Evolutionary conservation across 2,113 vertebrate genomes (phyloP).

Genomic region (Anseranas semipalmata): DNA sequence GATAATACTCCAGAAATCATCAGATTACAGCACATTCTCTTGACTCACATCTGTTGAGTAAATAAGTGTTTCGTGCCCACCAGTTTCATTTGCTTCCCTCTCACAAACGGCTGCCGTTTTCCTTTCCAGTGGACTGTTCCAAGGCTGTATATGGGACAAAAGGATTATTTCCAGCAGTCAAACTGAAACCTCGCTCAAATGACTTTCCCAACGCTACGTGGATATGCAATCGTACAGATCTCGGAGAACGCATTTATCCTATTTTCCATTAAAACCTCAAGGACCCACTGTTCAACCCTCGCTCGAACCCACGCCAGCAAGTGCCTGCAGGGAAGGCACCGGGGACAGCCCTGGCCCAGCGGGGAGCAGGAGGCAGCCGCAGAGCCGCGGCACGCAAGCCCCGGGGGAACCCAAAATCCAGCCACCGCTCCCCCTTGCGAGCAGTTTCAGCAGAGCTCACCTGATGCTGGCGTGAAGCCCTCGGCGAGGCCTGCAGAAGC

Average conservation of each 20-base stretch:
- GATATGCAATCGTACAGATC: not conserved
- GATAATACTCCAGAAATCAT: slow-evolving; percentile 63
- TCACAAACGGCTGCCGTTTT: not conserved
- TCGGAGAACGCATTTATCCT: not conserved
- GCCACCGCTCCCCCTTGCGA: not conserved
- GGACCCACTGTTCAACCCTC: not conserved
- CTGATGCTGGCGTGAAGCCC: not conserved
- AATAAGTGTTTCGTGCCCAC: not conserved
- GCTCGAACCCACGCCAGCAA: not conserved
- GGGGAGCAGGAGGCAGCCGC: not conserved
- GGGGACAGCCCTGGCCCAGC: not conserved
- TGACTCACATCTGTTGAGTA: slow-evolving; percentile 61
- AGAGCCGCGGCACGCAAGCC: fast-evolving
- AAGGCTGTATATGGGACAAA: slow-evolving; percentile 34
- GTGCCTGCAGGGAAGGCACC: not conserved
- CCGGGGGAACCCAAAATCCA: not conserved
- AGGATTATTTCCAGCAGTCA: slow-evolving; percentile 31
- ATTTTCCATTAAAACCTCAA: no score
- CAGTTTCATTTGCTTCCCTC: slow-evolving; percentile 30
- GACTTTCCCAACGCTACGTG: not conserved
- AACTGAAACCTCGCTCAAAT: not conserved
- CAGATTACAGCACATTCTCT: slow-evolving; percentile 52
- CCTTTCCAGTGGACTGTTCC: not conserved
- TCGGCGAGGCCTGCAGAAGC: not conserved
- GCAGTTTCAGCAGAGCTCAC: not conserved